phyloP scores from a whole-genome alignment of 2,888 invertebrate genomes.

The Eutolmus rufibarbis region DNA sequence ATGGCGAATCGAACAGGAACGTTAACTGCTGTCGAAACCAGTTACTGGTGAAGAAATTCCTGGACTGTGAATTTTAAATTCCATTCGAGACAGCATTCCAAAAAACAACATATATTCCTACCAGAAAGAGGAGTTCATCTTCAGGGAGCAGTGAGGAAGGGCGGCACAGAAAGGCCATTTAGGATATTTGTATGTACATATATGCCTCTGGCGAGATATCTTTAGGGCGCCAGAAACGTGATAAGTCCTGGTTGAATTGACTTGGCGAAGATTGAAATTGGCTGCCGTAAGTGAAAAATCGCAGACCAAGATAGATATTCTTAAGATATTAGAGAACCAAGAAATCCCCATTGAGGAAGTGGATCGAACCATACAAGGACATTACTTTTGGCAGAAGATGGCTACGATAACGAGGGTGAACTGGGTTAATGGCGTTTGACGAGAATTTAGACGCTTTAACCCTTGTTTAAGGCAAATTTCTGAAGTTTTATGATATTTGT shows the following conservation, averaged over 20 bases:
- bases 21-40: background rate
- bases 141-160: background rate
- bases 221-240: background rate
- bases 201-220: background rate
- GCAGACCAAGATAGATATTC: background rate
- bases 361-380: background rate
- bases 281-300: background rate
- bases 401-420: background rate
- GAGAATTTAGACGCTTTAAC: background rate
- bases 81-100: background rate
- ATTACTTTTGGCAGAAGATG: background rate
- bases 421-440: background rate
- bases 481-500: background rate
- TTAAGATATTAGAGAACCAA: background rate
- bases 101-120: background rate
- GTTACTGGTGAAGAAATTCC: background rate
- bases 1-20: background rate
- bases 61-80: background rate
- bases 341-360: background rate
- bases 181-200: background rate
- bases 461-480: background rate
- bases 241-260: background rate
- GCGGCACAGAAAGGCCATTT: background rate
- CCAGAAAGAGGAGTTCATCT: background rate
- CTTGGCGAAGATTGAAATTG: background rate